Evolutionary conservation across 2,888 invertebrate species (phyloP).

Genomic region (Xiphydria camelus): DNA sequence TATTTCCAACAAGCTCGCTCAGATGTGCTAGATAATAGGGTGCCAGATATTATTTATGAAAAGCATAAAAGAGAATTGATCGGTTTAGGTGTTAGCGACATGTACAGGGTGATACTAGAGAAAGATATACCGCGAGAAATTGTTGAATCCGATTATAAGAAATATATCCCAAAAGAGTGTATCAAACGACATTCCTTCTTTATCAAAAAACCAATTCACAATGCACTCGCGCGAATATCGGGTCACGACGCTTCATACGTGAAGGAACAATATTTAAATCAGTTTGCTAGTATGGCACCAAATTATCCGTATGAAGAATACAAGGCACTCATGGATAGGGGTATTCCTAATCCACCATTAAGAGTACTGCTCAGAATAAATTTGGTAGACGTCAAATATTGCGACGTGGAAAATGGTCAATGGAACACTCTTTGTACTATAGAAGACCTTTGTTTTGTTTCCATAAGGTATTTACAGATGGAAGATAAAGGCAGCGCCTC

Average conservation of each 20-base stretch:
- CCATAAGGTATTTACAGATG: constrained; percentile 60
- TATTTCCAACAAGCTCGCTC: constrained; percentile 82
- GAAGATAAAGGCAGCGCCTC: neutral
- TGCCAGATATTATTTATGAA: constrained; percentile 79
- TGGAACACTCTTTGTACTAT: constrained; percentile 68
- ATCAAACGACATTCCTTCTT: constrained; percentile 75
- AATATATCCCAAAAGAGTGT: constrained; percentile 80
- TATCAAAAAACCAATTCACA: constrained; percentile 74
- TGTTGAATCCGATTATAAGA: constrained; percentile 78
- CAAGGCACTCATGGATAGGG: constrained; percentile 68
- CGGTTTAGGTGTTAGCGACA: constrained; percentile 85
- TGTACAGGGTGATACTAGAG: constrained; percentile 79
- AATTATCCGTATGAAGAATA: constrained; percentile 81
- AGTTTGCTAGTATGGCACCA: constrained; percentile 78
- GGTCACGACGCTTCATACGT: constrained; percentile 71
- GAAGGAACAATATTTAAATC: constrained; percentile 79
- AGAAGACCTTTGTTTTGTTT: constrained; percentile 82
- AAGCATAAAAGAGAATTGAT: constrained; percentile 76
- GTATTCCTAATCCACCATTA: constrained; percentile 70
- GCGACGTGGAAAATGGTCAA: constrained; percentile 30
- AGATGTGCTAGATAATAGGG: constrained; percentile 79
- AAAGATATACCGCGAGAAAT: constrained; percentile 68
- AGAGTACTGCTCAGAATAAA: constrained; percentile 65
- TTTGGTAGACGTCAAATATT: constrained; percentile 47
- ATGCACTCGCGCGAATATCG: constrained; percentile 65